Base-by-base conservation (phyloP, 92 coral and sea anemone genomes). In the Epizoanthus fatuus region DNA sequence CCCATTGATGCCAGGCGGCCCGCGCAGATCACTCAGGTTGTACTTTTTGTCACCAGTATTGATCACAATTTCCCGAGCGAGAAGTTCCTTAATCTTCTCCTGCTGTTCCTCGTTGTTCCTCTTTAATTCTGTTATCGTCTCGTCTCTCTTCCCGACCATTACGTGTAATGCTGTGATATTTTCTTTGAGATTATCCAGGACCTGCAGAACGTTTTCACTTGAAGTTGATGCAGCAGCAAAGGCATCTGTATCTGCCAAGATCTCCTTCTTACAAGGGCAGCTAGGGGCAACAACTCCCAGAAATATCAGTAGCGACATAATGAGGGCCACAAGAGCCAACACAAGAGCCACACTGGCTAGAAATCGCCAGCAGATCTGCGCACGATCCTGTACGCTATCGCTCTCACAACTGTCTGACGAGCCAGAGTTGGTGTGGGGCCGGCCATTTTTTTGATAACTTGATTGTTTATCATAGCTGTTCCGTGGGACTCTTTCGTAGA, bases 401-500 rank as follows among this genome's bases (percentile, higher is more conserved):
- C 82, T 77, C 0, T 77, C 82, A 17, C 82, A 77, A 62, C 89
- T 81, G 45, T 78, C 87, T 4, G 85, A 79, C 2, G 73, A 76
- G 47, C 89, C 93, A 12, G 94, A 77, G 6, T 44, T 42, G 12
- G 42, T 40, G 54, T 59, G 64, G 16, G 82, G 47, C 15, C 42
- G 70, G 25, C 44, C n/a, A 5, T 7, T 4, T 60, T 77, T 77
- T 44, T n/a, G 44, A 60, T 58, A 77, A 29, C 70, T 93, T 85
- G 62, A 54, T 90, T 2, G 94, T 76, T 16, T 90, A 75, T 71
- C 79, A 60, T 15, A 93, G 90, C 63, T 79, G 52, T 12, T 69
- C 56, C 42, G 86, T 8, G 72, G 77, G 3, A 86, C 90, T 19
- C 84, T 74, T 56, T 95, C 96, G 83, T 95, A 92, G 3, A 89